Evolutionary conservation across 2,888 invertebrate genomes (phyloP).

Genomic region (Sinelater perroti): DNA sequence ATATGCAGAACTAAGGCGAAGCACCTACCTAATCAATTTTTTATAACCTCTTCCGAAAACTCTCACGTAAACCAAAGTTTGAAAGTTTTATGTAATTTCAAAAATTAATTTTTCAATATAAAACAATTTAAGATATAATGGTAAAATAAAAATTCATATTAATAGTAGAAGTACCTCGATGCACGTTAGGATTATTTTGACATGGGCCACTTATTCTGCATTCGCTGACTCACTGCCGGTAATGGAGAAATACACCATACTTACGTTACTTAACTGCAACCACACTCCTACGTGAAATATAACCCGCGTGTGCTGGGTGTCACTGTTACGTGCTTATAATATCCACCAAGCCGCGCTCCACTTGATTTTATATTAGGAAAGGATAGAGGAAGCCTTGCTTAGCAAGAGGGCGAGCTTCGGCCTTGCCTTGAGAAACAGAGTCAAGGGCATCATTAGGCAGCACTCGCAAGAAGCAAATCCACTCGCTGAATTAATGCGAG

Average conservation of each 20-base stretch:
- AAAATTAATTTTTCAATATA: no score
- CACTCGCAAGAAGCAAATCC: conserved; percentile 17
- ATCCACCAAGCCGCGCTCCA: conserved; percentile 21
- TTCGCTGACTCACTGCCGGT: no score
- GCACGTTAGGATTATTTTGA: no score
- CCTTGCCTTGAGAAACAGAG: conserved; percentile 53
- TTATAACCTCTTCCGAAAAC: no score
- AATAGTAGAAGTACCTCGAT: no score
- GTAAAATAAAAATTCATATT: no score
- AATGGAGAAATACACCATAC: conserved; percentile 21
- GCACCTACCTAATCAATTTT: no score
- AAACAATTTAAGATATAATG: no score
- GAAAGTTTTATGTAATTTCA: no score
- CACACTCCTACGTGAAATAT: conserved; percentile 20
- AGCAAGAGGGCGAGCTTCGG: conserved; percentile 42
- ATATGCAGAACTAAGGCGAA: no score
- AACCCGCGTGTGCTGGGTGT: conserved; percentile 9
- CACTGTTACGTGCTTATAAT: conserved; percentile 29
- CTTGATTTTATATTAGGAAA: conserved; percentile 30
- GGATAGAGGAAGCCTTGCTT: conserved; percentile 41
- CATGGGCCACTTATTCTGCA: no score
- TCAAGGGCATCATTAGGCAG: conserved; percentile 47
- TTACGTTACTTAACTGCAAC: conserved; percentile 23
- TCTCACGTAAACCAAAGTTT: no score
- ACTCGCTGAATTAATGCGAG: conserved; percentile 3